These are phyloP conservation scores for Epizoanthus scotinus DNA, from an alignment of 92 coral and sea anemone genomes.

Conservation along the genomic window DNA sequence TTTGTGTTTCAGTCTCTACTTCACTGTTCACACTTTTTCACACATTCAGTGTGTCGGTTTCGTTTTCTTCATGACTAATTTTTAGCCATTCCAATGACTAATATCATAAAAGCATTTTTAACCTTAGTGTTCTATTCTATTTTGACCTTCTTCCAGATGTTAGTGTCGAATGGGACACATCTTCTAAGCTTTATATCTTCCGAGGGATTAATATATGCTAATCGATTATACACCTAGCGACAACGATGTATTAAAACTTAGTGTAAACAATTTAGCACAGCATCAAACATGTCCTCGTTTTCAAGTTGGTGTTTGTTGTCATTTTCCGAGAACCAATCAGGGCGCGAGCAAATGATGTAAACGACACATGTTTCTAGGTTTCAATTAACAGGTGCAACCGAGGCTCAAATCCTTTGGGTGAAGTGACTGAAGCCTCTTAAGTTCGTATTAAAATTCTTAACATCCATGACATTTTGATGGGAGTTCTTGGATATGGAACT, in stretches of 20 bases:
- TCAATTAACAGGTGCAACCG: constrained; percentile 36
- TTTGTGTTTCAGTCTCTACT: background rate
- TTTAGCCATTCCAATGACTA: too few relatives aligned
- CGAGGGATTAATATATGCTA: background rate
- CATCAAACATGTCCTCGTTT: constrained; percentile 15
- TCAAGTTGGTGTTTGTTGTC: constrained; percentile 20
- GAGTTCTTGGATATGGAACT: constrained; percentile 7
- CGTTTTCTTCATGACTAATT: too few relatives aligned
- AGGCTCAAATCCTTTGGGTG: constrained; percentile 5
- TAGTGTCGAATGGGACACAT: background rate
- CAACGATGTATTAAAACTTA: constrained; percentile 30
- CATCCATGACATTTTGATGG: constrained; percentile 8
- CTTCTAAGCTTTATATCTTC: background rate
- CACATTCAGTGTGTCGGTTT: too few relatives aligned
- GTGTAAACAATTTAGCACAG: constrained; percentile 31
- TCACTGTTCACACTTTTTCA: background rate
- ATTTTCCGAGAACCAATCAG: constrained; percentile 2
- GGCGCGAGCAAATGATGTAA: background rate
- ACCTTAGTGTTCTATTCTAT: background rate
- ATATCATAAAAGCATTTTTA: background rate
- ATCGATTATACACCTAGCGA: constrained; percentile 25
- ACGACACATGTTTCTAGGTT: constrained; percentile 24
- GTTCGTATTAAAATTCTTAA: constrained; percentile 7
- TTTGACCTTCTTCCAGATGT: background rate
- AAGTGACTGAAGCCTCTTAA: constrained; percentile 22